Conservation (phyloP, 2,113 vertebrate species). For the Progne subis region DNA sequence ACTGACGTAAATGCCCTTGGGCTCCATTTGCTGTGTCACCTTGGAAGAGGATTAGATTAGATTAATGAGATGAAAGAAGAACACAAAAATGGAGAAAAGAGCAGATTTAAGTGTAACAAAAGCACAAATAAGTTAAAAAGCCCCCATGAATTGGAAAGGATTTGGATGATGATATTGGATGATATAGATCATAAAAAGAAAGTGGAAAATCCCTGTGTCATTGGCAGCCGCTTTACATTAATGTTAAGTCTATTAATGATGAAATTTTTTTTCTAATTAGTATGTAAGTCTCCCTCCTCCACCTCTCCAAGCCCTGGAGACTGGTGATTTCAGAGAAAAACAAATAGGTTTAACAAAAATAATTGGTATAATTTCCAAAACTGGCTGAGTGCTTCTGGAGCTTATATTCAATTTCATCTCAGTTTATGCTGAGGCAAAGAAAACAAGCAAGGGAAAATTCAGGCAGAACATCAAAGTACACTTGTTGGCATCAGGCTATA, state of each 20-base stretch:
- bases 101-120: not conserved
- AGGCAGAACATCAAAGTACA: not conserved
- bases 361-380: constrained; percentile 9
- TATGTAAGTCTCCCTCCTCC: not conserved
- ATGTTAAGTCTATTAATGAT: not conserved
- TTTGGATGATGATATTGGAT: not conserved
- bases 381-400: not conserved
- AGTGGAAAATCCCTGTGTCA: not conserved
- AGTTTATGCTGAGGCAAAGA: not conserved
- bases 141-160: not conserved
- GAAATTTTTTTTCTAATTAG: constrained; percentile 44
- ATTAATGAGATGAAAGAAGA: constrained; percentile 44
- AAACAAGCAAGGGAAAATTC: not conserved
- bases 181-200: not conserved
- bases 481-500: not conserved
- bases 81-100: not conserved
- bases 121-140: not conserved
- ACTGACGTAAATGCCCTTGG: not conserved
- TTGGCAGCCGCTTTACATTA: not conserved
- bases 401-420: not conserved
- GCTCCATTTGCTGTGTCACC: constrained; percentile 23
- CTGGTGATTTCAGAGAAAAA: not conserved
- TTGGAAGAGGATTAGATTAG: constrained; percentile 42
- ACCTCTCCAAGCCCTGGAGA: not conserved
- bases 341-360: constrained; percentile 6